phyloP scores from a whole-genome alignment of 2,888 invertebrate species.

The Lacanobia oleracea region DNA sequence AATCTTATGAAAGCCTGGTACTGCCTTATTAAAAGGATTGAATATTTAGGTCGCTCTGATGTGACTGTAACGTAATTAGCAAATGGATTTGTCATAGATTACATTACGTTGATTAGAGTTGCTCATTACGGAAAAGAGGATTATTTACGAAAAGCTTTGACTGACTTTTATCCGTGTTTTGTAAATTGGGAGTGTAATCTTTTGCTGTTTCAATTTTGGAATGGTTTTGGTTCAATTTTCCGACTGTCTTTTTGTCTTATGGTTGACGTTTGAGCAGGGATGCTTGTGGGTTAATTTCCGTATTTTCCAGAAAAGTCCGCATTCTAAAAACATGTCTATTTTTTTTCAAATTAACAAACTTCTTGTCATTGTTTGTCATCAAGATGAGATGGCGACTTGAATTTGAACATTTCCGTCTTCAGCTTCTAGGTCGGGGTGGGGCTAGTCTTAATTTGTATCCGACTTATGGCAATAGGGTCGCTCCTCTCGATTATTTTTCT shows the following conservation, averaged over 20 bases:
- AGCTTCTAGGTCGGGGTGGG: too few species aligned
- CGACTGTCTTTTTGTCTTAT: constrained; percentile 3
- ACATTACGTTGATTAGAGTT: constrained; percentile 64
- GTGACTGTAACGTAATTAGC: constrained; percentile 59
- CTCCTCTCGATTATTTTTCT: too few species aligned
- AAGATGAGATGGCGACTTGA: background rate
- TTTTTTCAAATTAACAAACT: too few species aligned
- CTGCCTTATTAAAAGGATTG: constrained; percentile 44
- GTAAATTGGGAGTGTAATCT: constrained; percentile 23
- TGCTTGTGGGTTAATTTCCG: too few species aligned
- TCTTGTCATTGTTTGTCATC: background rate
- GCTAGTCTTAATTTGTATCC: too few species aligned
- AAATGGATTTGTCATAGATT: constrained; percentile 64
- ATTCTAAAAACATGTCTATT: too few species aligned
- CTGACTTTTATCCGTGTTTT: constrained; percentile 45
- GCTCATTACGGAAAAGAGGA: constrained; percentile 51
- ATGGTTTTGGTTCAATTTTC: constrained; percentile 8
- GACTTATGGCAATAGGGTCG: too few species aligned
- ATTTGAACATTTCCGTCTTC: background rate
- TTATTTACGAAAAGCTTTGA: constrained; percentile 38
- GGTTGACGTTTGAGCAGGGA: too few species aligned
- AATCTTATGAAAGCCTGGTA: constrained; percentile 38
- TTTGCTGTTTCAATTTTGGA: constrained; percentile 22
- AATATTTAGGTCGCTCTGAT: constrained; percentile 51
- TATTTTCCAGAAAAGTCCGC: too few species aligned